These are phyloP conservation scores for Lepidotrigona ventralis DNA, from an alignment of 1,140 invertebrate species.

Conservation along the genomic window DNA sequence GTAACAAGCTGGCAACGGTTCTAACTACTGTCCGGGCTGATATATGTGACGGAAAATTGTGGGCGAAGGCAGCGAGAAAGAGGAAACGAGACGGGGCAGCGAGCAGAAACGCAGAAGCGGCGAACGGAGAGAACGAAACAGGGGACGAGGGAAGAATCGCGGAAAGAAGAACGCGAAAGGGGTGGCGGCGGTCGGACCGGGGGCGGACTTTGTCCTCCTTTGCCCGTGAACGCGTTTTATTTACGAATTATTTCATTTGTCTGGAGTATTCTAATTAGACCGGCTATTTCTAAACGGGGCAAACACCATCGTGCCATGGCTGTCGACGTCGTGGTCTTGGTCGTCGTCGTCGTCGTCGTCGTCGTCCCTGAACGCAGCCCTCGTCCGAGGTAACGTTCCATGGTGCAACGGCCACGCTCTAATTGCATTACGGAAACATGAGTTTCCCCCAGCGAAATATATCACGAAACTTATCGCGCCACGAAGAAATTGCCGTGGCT, in stretches of 20 bases:
- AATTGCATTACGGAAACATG: constrained; percentile 77
- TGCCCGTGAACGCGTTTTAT: constrained; percentile 68
- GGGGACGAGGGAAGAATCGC: constrained; percentile 35
- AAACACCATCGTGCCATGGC: constrained; percentile 20
- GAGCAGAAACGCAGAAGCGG: constrained; percentile 30
- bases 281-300: constrained; percentile 67
- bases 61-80: constrained; percentile 65
- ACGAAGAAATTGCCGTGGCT: constrained; percentile 65
- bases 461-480: constrained; percentile 65
- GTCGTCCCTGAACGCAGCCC: constrained; percentile 34
- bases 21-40: constrained; percentile 78
- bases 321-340: constrained; percentile 17
- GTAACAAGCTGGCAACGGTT: constrained; percentile 80
- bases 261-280: constrained; percentile 73
- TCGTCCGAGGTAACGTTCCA: constrained; percentile 22
- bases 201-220: constrained; percentile 13
- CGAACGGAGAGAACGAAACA: constrained; percentile 38
- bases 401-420: constrained; percentile 64
- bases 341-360: constrained; percentile 29
- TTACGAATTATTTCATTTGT: constrained; percentile 75
- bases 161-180: constrained; percentile 12
- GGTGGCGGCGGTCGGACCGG: background rate
- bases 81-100: constrained; percentile 17
- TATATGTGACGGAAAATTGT: constrained; percentile 80
- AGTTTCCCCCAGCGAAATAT: constrained; percentile 68